Percentiles rank a stretch among this genome's conserved stretches.
phyloP scores from a whole-genome alignment of 2,888 invertebrate genomes.

The Spisula solida region DNA sequence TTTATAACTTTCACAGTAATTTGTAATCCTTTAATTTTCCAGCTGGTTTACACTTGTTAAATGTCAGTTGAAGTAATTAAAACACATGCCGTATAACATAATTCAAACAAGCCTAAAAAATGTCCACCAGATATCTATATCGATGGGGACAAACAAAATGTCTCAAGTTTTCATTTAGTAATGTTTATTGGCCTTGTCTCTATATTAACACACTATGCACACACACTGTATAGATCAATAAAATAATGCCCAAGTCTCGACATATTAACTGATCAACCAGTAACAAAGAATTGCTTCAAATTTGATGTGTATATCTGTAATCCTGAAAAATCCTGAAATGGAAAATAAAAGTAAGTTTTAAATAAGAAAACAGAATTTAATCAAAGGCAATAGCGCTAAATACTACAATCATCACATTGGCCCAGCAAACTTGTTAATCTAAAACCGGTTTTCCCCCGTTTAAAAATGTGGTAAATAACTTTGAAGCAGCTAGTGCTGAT shows the following conservation, averaged over 20 bases:
- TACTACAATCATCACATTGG: too few species aligned
- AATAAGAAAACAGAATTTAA: too few species aligned
- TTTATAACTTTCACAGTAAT: background rate
- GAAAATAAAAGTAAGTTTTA: too few species aligned
- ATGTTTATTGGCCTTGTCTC: conserved; percentile 36
- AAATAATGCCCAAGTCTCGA: conserved; percentile 32
- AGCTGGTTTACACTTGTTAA: background rate
- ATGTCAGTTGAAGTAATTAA: background rate
- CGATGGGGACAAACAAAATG: conserved; percentile 34
- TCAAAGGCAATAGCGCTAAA: too few species aligned
- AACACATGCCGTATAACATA: background rate
- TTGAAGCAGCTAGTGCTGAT: too few species aligned
- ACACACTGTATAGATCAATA: conserved; percentile 31
- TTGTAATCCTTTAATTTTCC: background rate
- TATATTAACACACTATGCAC: conserved; percentile 41
- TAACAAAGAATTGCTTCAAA: conserved; percentile 15
- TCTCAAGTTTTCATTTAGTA: conserved; percentile 28
- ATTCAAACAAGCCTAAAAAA: background rate
- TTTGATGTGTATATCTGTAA: conserved; percentile 36
- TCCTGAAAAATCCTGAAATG: conserved; percentile 25
- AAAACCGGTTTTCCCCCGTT: too few species aligned
- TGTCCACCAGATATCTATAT: background rate
- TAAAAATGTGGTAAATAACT: too few species aligned
- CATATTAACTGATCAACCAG: conserved; percentile 18
- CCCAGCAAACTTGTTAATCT: too few species aligned